These are phyloP conservation scores for Oncorhynchus kisutch DNA, from an alignment of 2,113 vertebrate species.

Conservation along the genomic window DNA sequence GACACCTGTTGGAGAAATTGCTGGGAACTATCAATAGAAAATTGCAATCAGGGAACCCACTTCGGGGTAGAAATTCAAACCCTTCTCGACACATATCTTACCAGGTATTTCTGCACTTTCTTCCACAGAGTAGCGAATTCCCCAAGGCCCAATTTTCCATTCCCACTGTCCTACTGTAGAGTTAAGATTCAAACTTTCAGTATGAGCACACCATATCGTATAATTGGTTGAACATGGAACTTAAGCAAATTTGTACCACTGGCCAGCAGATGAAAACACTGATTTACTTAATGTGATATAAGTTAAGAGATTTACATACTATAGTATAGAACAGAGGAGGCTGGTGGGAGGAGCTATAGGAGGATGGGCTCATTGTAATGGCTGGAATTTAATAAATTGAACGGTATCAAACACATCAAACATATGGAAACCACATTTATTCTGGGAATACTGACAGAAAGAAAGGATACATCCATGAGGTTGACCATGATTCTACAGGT, in stretches of 20 bases:
- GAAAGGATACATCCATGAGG: constrained; percentile 91
- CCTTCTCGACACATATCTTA: constrained; percentile 49
- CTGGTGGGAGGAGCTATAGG: no score
- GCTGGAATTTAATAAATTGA: no score
- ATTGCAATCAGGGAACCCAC: neutral
- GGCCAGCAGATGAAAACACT: neutral
- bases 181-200: constrained; percentile 48
- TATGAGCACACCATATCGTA: neutral
- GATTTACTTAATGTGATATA: neutral
- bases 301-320: neutral
- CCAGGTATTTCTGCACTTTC: constrained; percentile 87
- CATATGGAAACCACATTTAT: neutral
- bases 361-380: no score
- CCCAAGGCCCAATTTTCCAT: constrained; percentile 74
- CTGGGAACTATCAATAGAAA: constrained; percentile 28
- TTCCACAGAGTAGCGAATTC: constrained; percentile 87
- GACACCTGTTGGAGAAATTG: constrained; percentile 65
- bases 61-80: no score
- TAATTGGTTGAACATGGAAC: no score
- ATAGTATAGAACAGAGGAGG: neutral
- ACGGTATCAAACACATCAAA: no score
- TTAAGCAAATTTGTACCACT: no score
- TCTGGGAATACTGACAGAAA: constrained; percentile 4
- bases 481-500: constrained; percentile 86
- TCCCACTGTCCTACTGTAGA: constrained; percentile 69